A percentile compares a stretch with the other conserved stretches of the same genome.
phyloP scores from a whole-genome alignment of 2,888 invertebrate genomes.

The Cancer borealis region DNA sequence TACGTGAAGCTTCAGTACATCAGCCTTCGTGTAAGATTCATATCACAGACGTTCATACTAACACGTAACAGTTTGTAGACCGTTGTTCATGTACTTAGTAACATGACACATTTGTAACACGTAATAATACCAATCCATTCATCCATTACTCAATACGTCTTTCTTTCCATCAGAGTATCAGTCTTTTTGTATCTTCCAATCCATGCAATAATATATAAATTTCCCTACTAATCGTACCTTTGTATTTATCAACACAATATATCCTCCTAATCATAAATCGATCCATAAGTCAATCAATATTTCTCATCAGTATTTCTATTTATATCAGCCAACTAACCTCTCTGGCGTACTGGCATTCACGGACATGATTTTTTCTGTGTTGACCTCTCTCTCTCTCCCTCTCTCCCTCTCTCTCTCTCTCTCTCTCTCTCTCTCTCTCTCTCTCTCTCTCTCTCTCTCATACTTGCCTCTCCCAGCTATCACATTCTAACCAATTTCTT shows the following conservation, averaged over 20 bases:
- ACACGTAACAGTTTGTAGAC: background rate
- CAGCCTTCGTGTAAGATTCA: background rate
- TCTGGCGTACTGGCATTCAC: background rate
- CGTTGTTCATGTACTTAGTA: background rate
- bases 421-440: conserved; percentile 20
- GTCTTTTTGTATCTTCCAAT: background rate
- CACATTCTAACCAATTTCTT: background rate
- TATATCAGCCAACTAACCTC: background rate
- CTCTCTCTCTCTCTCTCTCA: background rate
- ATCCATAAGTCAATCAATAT: background rate
- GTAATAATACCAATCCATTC: background rate
- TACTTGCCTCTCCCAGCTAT: background rate
- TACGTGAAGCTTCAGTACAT: background rate
- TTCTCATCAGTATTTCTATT: background rate
- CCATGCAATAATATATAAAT: background rate
- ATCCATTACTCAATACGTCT: background rate
- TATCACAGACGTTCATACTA: background rate
- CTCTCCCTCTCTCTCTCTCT: conserved; percentile 8
- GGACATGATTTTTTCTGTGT: background rate
- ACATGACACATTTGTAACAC: background rate
- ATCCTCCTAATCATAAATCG: background rate
- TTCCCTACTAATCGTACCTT: background rate
- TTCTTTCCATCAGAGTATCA: background rate
- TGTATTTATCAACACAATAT: background rate
- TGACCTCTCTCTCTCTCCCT: background rate